These are phyloP conservation scores for Calycopis cecrops DNA, from an alignment of 1,140 invertebrate species.

Conservation along the genomic window DNA sequence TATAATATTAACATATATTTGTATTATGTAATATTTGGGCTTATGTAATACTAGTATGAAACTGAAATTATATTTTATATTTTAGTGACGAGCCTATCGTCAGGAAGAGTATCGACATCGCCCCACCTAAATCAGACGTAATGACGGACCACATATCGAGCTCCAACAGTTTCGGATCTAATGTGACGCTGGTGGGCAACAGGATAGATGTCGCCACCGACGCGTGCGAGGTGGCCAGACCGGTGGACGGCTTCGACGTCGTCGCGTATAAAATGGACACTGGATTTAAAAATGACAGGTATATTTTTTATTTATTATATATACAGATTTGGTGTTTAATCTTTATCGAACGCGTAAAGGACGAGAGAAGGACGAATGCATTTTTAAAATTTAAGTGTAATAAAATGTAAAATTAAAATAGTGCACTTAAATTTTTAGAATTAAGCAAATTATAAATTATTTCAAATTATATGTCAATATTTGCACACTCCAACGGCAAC, in stretches of 20 bases:
- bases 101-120: constrained; percentile 39
- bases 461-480: too few relatives aligned
- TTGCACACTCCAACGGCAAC: too few relatives aligned
- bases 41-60: too few relatives aligned
- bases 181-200: constrained; percentile 88
- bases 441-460: too few relatives aligned
- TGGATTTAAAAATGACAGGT: constrained; percentile 64
- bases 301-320: constrained; percentile 17
- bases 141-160: constrained; percentile 56
- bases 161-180: constrained; percentile 86
- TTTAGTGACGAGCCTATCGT: constrained; percentile 54
- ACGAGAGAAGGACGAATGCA: too few relatives aligned
- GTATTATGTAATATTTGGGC: too few relatives aligned
- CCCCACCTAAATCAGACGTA: constrained; percentile 29
- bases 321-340: not conserved
- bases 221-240: constrained; percentile 38
- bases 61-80: too few relatives aligned
- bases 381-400: too few relatives aligned
- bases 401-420: too few relatives aligned
- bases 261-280: constrained; percentile 83
- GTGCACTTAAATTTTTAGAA: too few relatives aligned
- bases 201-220: constrained; percentile 83
- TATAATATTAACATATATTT: too few relatives aligned
- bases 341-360: too few relatives aligned
- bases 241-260: constrained; percentile 76